phyloP scores from a whole-genome alignment of 2,797 vertebrate genomes.

The Danio jaintianensis region DNA sequence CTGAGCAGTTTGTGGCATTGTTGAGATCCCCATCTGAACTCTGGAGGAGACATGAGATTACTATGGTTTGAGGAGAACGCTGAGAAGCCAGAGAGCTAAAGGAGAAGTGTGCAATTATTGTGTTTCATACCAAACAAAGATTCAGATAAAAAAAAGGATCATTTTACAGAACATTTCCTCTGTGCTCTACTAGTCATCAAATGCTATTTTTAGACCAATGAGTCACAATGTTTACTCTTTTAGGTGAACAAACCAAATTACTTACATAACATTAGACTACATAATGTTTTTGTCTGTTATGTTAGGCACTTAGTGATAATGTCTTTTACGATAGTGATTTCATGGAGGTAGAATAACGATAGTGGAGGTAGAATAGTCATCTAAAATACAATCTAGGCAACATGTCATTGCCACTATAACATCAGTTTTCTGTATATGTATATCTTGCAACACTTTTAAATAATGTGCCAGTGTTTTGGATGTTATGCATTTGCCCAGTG shows the following conservation, averaged over 20 bases:
- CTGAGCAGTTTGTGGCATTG: slow-evolving; percentile 12
- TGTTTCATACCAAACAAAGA: neutral
- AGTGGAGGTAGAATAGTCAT: too few species aligned
- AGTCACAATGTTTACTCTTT: neutral
- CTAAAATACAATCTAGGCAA: too few species aligned
- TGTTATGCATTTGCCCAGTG: too few species aligned
- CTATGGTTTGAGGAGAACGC: neutral
- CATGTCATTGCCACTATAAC: too few species aligned
- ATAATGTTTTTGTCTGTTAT: too few species aligned
- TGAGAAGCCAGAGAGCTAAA: neutral
- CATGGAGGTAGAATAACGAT: too few species aligned
- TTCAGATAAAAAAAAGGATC: neutral
- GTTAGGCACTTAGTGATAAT: too few species aligned
- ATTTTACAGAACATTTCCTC: neutral
- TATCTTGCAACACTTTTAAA: too few species aligned
- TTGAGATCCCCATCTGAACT: slow-evolving; percentile 19
- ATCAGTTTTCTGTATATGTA: too few species aligned
- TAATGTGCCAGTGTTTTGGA: too few species aligned
- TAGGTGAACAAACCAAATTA: neutral
- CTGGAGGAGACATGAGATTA: slow-evolving; percentile 2
- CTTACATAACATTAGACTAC: neutral
- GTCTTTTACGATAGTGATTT: too few species aligned
- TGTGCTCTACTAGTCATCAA: neutral
- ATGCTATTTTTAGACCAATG: slow-evolving; percentile 25
- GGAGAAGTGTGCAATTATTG: neutral